Evolutionary conservation across 2,888 invertebrate species (phyloP), one percentile per base, ranked within the genome.

Genomic region (Ptilodon capucinus): DNA sequence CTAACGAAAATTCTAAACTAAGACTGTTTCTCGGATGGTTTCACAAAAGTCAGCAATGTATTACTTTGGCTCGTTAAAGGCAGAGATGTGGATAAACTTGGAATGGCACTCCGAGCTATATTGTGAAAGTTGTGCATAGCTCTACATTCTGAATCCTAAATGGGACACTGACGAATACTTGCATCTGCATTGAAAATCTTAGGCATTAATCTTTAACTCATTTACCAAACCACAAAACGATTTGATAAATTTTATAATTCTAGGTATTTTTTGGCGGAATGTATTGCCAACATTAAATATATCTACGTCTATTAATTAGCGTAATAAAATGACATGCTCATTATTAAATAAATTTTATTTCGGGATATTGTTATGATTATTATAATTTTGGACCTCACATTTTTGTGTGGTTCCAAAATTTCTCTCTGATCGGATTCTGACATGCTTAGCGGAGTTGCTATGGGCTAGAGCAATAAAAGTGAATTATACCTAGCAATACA

Each of bases 41-140:
- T 62, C 49, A 56, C 54, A 52, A 59, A 62, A 67, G 67, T 63
- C 63, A 55, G 54, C 64, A 60, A 60, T 55, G 59, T 63, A 67
- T 68, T 54, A 51, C 46, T 52, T 58, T 48, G 34, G 44, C 56
- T 57, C 53, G 64, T 56, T 64, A 64, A 72, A 76, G 70, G 75
- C 66, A 72, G 76, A 76, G 74, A 74, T 68, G 61, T 58, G 73
- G 71, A 76, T 76, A 74, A 78, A 81, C 73, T 73, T 74, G 59
- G 56, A 72, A 67, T 70, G 71, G 71, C 73, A 70, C 66, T 73
- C 47, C 60, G 65, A 64, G 72, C 66, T 68, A 76, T 80, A 81
- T 78, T 76, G 78, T 73, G 66, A 76, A 84, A 81, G 73, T 81
- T 82, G 59, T 64, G 62, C 75, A 53, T 63, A 47, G 54, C 54